A percentile compares a stretch with the other conserved stretches of the same genome.
These are phyloP conservation scores for Acheta domesticus DNA, from an alignment of 2,888 invertebrate species.

Conservation along the genomic window DNA sequence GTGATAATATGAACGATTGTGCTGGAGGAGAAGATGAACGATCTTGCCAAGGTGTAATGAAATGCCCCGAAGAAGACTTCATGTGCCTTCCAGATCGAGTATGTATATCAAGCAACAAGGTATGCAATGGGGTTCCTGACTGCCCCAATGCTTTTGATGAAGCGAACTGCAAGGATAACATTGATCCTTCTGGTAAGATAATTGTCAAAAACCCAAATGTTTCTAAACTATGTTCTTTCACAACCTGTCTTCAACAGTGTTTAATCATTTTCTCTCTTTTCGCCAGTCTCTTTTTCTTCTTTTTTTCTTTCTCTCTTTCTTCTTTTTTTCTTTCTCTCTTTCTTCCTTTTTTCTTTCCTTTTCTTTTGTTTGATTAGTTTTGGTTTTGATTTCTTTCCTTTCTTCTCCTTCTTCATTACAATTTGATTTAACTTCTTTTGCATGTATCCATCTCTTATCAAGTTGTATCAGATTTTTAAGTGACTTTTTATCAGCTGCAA, in stretches of 20 bases:
- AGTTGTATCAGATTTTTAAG: too few relatives aligned
- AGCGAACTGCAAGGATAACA: constrained; percentile 45
- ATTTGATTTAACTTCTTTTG: not conserved
- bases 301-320: not conserved
- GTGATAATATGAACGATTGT: constrained; percentile 61
- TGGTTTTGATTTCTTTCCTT: not conserved
- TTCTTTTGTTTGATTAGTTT: not conserved
- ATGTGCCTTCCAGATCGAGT: constrained; percentile 61
- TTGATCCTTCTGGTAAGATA: not conserved
- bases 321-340: not conserved
- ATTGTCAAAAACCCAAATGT: not conserved
- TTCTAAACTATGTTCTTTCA: not conserved
- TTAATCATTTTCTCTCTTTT: not conserved
- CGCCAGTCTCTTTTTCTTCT: not conserved
- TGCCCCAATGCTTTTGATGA: constrained; percentile 60
- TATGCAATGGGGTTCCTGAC: constrained; percentile 55
- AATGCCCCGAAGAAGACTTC: constrained; percentile 50
- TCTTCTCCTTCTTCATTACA: not conserved
- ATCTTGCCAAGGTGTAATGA: constrained; percentile 48
- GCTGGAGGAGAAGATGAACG: constrained; percentile 60
- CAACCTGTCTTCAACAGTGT: not conserved
- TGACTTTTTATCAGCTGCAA: too few relatives aligned
- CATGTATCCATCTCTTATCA: too few relatives aligned
- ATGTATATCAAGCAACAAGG: constrained; percentile 53
- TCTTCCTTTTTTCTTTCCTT: not conserved